Percentiles rank a stretch among this genome's conserved stretches.
phyloP scores from a whole-genome alignment of 1,140 invertebrate genomes.

The Agrypnia vestita region DNA sequence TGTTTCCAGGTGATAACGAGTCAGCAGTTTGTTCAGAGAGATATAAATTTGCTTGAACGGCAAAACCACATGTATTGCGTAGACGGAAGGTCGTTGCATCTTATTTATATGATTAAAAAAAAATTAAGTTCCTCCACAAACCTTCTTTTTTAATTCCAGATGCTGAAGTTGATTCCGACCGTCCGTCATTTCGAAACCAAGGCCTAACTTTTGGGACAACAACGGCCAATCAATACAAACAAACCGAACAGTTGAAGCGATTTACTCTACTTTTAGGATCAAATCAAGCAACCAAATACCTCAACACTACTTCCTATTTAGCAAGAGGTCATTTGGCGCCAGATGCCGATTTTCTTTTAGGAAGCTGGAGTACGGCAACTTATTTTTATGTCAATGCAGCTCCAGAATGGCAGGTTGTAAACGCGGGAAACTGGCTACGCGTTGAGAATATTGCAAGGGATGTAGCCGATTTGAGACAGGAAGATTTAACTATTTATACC shows the following conservation, averaged over 20 bases:
- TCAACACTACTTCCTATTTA: conserved; percentile 63
- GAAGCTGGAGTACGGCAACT: conserved; percentile 65
- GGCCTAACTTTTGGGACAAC: conserved; percentile 45
- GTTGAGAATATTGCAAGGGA: conserved; percentile 66
- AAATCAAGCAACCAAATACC: conserved; percentile 63
- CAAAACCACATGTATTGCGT: too few relatives aligned
- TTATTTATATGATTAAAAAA: too few relatives aligned
- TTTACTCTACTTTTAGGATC: conserved; percentile 65
- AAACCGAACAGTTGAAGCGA: conserved; percentile 52
- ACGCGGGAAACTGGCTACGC: conserved; percentile 73
- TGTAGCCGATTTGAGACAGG: conserved; percentile 61
- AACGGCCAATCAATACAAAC: conserved; percentile 50
- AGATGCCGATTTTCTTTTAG: conserved; percentile 70
- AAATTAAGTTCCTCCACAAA: too few relatives aligned
- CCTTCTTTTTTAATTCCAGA: conserved; percentile 28
- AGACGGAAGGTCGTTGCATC: too few relatives aligned
- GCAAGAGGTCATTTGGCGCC: conserved; percentile 70
- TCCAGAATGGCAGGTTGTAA: conserved; percentile 76
- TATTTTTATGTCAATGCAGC: conserved; percentile 74
- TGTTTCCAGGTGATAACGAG: too few relatives aligned
- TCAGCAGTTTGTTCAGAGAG: too few relatives aligned
- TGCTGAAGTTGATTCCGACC: conserved; percentile 48
- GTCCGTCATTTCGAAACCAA: conserved; percentile 47
- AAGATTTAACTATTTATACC: conserved; percentile 72
- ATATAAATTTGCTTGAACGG: too few relatives aligned